phyloP scores from a whole-genome alignment of 2,113 vertebrate genomes.

The Phalacrocorax aristotelis region DNA sequence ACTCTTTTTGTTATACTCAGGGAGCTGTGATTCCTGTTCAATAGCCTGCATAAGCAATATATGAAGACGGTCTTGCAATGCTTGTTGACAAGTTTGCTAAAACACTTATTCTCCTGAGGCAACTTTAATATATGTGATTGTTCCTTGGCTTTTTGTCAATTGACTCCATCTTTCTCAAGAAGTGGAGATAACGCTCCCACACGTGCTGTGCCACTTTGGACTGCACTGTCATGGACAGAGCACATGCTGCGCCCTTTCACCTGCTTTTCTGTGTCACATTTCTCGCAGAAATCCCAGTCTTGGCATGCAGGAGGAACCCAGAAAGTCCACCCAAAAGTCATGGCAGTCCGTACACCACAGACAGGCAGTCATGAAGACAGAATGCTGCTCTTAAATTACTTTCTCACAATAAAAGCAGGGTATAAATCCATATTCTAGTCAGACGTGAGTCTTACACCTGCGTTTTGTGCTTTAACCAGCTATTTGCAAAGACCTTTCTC shows the following conservation, averaged over 20 bases:
- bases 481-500: neutral
- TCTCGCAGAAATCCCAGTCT: fast-evolving
- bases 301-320: fast-evolving
- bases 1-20: neutral
- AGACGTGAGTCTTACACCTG: neutral
- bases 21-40: constrained; percentile 13
- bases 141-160: neutral
- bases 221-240: neutral
- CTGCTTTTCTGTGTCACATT: fast-evolving
- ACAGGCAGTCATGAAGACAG: neutral
- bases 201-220: neutral
- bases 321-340: neutral
- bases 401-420: neutral
- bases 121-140: neutral
- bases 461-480: neutral
- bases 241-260: neutral
- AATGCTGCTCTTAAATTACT: neutral
- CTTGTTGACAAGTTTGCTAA: neutral
- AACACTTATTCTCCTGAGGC: neutral
- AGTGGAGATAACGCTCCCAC: neutral
- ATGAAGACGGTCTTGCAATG: constrained; percentile 12
- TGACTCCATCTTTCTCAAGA: neutral
- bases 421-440: neutral
- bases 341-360: fast-evolving
- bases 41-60: neutral